Conservation (phyloP, 2,888 invertebrate species). For the Pilophorus perplexus region DNA sequence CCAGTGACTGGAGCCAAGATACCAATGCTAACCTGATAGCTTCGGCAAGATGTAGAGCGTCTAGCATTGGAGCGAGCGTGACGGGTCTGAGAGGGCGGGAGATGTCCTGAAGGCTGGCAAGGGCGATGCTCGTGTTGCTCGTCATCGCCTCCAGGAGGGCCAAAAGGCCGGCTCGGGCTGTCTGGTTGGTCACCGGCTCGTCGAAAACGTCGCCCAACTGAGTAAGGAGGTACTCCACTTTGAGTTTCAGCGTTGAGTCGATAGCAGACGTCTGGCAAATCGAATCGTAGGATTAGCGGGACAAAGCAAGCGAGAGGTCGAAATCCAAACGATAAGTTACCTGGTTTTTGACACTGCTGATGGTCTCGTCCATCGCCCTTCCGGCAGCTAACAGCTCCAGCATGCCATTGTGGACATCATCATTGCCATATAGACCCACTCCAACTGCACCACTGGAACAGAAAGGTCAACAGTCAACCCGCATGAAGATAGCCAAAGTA, state of each 20-base stretch:
- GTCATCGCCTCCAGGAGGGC: slow-evolving; percentile 67
- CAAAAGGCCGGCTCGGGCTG: slow-evolving; percentile 69
- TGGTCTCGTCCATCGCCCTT: slow-evolving; percentile 74
- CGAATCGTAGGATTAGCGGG: slow-evolving; percentile 16
- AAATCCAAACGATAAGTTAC: slow-evolving; percentile 55
- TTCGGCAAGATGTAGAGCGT: slow-evolving; percentile 51
- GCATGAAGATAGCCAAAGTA: background rate
- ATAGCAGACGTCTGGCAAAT: slow-evolving; percentile 67
- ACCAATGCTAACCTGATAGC: slow-evolving; percentile 51
- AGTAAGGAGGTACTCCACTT: slow-evolving; percentile 67
- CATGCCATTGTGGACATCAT: slow-evolving; percentile 88
- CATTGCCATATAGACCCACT: slow-evolving; percentile 89
- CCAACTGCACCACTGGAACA: slow-evolving; percentile 72
- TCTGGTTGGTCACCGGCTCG: slow-evolving; percentile 73
- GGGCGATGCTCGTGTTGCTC: slow-evolving; percentile 72
- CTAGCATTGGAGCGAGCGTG: slow-evolving; percentile 58
- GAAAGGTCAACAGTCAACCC: no score
- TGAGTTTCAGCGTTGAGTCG: slow-evolving; percentile 68
- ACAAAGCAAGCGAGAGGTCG: background rate
- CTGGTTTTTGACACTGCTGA: slow-evolving; percentile 78
- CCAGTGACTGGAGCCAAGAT: no score
- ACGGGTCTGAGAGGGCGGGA: slow-evolving; percentile 69
- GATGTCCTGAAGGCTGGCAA: slow-evolving; percentile 73
- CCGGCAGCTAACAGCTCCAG: slow-evolving; percentile 77
- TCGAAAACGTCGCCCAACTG: slow-evolving; percentile 74